Conservation (phyloP, 2,888 invertebrate species). For the Anodontia alba region DNA sequence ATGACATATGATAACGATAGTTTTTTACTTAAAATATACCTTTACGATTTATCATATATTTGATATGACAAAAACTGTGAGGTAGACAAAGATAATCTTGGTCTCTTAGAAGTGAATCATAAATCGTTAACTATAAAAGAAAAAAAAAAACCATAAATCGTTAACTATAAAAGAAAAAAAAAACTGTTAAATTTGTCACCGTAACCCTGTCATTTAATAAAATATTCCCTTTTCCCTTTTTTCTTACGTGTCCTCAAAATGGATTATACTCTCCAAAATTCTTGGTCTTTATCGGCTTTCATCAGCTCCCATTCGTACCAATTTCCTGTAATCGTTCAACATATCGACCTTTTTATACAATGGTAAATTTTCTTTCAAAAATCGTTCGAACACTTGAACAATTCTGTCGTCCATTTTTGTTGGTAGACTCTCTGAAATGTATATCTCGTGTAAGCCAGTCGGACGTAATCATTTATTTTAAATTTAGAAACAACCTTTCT, state of each 20-base stretch:
- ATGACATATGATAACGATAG: too few relatives aligned
- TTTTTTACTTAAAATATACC: too few relatives aligned
- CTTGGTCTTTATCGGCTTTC: background rate
- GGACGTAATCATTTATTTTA: slow-evolving; percentile 36
- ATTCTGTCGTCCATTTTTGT: slow-evolving; percentile 51
- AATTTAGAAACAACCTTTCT: slow-evolving; percentile 29
- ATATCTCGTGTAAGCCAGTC: slow-evolving; percentile 32
- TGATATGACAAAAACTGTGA: too few relatives aligned
- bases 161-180: too few relatives aligned
- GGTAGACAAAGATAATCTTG: too few relatives aligned
- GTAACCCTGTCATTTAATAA: background rate
- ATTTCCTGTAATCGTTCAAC: slow-evolving; percentile 7
- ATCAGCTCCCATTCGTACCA: slow-evolving; percentile 14
- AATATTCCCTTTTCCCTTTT: background rate
- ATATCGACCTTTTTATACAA: slow-evolving; percentile 21
- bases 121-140: too few relatives aligned
- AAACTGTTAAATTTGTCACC: background rate
- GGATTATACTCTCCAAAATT: background rate
- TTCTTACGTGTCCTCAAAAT: background rate
- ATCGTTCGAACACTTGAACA: slow-evolving; percentile 38
- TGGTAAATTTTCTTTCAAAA: slow-evolving; percentile 16
- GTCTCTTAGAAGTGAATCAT: too few relatives aligned
- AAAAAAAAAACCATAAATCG: too few relatives aligned
- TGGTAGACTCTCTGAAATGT: slow-evolving; percentile 52
- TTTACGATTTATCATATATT: too few relatives aligned